Evolutionary conservation across 1,140 invertebrate species (phyloP).

Genomic region (Drosophila parvula): DNA sequence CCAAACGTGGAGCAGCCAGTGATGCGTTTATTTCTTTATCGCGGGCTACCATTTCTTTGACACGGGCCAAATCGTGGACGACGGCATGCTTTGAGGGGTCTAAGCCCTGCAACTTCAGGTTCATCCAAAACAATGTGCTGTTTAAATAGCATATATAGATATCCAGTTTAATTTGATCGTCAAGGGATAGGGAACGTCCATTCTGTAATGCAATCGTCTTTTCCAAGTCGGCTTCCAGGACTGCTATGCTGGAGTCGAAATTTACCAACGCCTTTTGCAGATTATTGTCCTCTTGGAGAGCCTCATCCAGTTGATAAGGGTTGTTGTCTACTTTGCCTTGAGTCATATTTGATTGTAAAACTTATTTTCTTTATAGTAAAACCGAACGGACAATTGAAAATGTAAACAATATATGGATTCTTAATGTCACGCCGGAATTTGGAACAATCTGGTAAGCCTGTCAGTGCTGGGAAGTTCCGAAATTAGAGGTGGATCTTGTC

Average conservation of each 20-base stretch:
- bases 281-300: constrained; percentile 21
- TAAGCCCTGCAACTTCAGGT: constrained; percentile 51
- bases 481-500: neutral
- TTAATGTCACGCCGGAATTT: neutral
- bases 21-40: constrained; percentile 52
- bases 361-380: neutral
- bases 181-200: neutral
- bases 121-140: constrained; percentile 64
- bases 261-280: constrained; percentile 20
- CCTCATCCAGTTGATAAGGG: neutral
- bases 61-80: constrained; percentile 51
- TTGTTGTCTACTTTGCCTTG: neutral
- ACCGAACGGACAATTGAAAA: neutral
- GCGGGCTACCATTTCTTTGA: constrained; percentile 57
- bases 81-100: constrained; percentile 56
- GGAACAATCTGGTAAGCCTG: neutral
- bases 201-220: constrained; percentile 9
- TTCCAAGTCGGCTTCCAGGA: constrained; percentile 46
- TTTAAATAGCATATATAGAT: constrained; percentile 51
- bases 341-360: neutral
- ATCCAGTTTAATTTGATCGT: constrained; percentile 63
- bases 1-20: constrained; percentile 40
- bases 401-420: neutral
- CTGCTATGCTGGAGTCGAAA: constrained; percentile 37
- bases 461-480: neutral